Conservation (phyloP, 2,888 invertebrate species). For the Mactromeris polynyma region DNA sequence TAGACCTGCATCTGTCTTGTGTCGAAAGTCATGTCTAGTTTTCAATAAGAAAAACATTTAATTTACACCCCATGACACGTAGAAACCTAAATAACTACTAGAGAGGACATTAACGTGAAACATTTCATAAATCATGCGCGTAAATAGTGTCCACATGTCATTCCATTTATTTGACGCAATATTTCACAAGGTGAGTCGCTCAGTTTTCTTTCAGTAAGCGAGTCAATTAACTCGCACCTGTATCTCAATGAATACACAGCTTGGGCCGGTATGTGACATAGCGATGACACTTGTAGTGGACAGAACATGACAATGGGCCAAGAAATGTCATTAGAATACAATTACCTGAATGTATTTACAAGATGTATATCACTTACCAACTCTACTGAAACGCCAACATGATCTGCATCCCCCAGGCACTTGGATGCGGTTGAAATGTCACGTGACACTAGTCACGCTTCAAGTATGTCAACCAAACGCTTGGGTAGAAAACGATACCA, state of each 20-base stretch:
- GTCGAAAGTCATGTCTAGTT: conserved; percentile 39
- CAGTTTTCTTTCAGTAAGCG: background rate
- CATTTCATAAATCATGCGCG: conserved; percentile 54
- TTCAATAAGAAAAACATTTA: conserved; percentile 36
- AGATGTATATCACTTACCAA: conserved; percentile 49
- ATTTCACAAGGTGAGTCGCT: conserved; percentile 32
- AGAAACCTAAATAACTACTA: conserved; percentile 26
- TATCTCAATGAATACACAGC: conserved; percentile 57
- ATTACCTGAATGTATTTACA: conserved; percentile 51
- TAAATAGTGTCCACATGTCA: conserved; percentile 57
- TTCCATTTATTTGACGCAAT: conserved; percentile 53
- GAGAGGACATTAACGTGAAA: conserved; percentile 39
- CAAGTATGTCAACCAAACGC: conserved; percentile 42
- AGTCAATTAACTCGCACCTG: conserved; percentile 44
- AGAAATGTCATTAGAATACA: conserved; percentile 49
- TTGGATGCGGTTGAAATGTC: conserved; percentile 49
- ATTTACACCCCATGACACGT: conserved; percentile 36
- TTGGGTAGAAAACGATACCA: conserved; percentile 37
- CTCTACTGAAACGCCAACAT: conserved; percentile 30
- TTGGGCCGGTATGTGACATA: conserved; percentile 46
- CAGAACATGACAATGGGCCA: conserved; percentile 46
- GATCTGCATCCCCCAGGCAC: conserved; percentile 51
- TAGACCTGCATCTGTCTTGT: conserved; percentile 28
- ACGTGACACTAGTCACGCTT: conserved; percentile 55
- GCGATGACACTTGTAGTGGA: conserved; percentile 52